A percentile compares a stretch with the other conserved stretches of the same genome.
Evolutionary conservation across 2,797 vertebrate species (phyloP).

Genomic region (Cephalopachus bancanus): DNA sequence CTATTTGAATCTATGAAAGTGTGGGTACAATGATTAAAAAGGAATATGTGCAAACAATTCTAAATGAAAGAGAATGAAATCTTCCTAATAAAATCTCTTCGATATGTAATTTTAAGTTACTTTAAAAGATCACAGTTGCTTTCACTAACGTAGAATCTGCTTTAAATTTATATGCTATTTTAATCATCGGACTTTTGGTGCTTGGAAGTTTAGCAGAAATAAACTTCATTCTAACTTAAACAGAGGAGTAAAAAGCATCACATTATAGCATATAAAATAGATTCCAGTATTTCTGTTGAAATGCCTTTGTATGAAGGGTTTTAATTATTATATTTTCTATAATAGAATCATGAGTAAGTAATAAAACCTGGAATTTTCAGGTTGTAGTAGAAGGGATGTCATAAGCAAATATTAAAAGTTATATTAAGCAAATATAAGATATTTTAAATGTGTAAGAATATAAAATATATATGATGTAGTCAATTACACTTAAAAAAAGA

Average conservation of each 20-base stretch:
- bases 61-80: slow-evolving; percentile 57
- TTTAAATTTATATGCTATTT: slow-evolving; percentile 45
- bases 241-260: neutral
- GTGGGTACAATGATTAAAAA: neutral
- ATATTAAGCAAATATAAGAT: neutral
- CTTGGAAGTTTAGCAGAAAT: neutral
- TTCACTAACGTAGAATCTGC: neutral
- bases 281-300: neutral
- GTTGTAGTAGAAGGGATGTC: neutral
- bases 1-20: slow-evolving; percentile 39
- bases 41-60: neutral
- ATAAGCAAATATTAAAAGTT: neutral
- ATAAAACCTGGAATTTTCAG: slow-evolving; percentile 26
- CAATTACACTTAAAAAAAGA: slow-evolving; percentile 13
- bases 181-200: slow-evolving; percentile 23
- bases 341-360: neutral
- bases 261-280: neutral
- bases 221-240: neutral
- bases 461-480: neutral
- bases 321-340: slow-evolving; percentile 32
- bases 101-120: slow-evolving; percentile 43
- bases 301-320: neutral
- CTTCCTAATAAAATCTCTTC: slow-evolving; percentile 44
- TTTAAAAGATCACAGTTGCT: slow-evolving; percentile 21
- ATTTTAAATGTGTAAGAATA: neutral